Conservation (phyloP, 2,797 vertebrate genomes). For the Brachymystax lenok region DNA sequence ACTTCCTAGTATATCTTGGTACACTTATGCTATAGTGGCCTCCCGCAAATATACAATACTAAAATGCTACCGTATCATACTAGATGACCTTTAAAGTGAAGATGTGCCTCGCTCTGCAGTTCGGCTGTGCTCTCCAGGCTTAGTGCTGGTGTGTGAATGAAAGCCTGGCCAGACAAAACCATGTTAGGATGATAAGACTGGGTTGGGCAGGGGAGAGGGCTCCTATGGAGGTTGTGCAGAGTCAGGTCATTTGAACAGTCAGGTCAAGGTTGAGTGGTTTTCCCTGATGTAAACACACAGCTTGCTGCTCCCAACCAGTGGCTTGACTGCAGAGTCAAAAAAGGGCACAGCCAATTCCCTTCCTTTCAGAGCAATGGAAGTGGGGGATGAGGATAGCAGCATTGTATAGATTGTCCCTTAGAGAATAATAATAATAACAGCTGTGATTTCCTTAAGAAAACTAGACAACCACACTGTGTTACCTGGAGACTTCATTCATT, state of each 20-base stretch:
- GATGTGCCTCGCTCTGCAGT: not conserved
- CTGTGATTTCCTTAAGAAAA: slow-evolving; percentile 3
- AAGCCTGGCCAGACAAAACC: not conserved
- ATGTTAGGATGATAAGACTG: slow-evolving; percentile 7
- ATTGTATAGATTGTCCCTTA: slow-evolving; percentile 28
- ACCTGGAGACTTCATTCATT: not conserved
- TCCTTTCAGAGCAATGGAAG: slow-evolving; percentile 18
- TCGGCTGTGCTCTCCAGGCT: not conserved
- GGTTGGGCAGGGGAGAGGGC: slow-evolving; percentile 8
- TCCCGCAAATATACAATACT: not conserved
- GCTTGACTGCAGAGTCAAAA: not conserved
- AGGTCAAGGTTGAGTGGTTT: not conserved
- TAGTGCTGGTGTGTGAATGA: not conserved
- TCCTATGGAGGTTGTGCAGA: slow-evolving; percentile 11
- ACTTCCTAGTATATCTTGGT: not conserved
- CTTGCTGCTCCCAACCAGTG: slow-evolving; percentile 7
- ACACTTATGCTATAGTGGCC: not conserved
- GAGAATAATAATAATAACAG: slow-evolving; percentile 62
- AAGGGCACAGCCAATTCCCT: slow-evolving; percentile 23
- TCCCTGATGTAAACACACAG: slow-evolving; percentile 28
- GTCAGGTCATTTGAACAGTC: slow-evolving; percentile 1
- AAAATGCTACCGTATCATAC: not conserved
- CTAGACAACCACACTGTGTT: slow-evolving; percentile 14
- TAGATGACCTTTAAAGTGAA: not conserved
- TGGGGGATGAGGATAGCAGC: slow-evolving; percentile 26